Evolutionary conservation across 2,113 vertebrate species (phyloP).

Genomic region (Lampris megalopsis): DNA sequence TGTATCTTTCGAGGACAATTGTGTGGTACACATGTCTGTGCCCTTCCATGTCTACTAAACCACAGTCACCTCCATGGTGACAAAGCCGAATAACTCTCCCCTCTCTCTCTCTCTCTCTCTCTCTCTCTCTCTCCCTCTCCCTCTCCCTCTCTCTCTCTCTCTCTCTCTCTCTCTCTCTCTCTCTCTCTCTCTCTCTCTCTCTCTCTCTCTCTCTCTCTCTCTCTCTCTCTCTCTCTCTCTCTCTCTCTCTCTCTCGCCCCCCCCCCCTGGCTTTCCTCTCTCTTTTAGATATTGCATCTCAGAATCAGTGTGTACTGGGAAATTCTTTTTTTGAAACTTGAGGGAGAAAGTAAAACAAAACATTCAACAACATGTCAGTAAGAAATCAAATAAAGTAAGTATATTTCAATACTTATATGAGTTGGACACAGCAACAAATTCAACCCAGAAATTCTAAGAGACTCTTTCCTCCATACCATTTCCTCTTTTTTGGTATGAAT

Average conservation of each 20-base stretch:
- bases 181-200: slow-evolving; percentile 72
- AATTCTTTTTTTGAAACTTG: slow-evolving; percentile 83
- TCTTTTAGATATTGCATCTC: slow-evolving; percentile 86
- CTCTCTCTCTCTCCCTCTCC: slow-evolving; percentile 72
- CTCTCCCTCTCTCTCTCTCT: slow-evolving; percentile 68
- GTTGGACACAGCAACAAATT: slow-evolving; percentile 75
- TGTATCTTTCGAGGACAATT: slow-evolving; percentile 72
- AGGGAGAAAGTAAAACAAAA: slow-evolving; percentile 69
- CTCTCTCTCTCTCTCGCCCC: slow-evolving; percentile 74
- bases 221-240: slow-evolving; percentile 72
- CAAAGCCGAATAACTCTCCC: slow-evolving; percentile 86
- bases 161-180: slow-evolving; percentile 72
- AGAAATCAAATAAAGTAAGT: slow-evolving; percentile 75
- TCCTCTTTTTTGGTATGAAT: slow-evolving; percentile 97
- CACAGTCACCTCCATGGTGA: slow-evolving; percentile 77
- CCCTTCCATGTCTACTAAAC: slow-evolving; percentile 88
- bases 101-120: slow-evolving; percentile 69
- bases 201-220: slow-evolving; percentile 72
- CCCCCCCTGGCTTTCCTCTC: slow-evolving; percentile 75
- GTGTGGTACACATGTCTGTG: slow-evolving; percentile 88
- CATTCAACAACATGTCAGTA: slow-evolving; percentile 65
- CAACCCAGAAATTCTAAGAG: slow-evolving; percentile 86
- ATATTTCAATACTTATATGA: slow-evolving; percentile 80
- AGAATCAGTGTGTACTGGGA: slow-evolving; percentile 86
- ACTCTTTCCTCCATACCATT: slow-evolving; percentile 93